Base-by-base conservation (phyloP, 2,888 invertebrate species). In the Ophion costatus region DNA sequence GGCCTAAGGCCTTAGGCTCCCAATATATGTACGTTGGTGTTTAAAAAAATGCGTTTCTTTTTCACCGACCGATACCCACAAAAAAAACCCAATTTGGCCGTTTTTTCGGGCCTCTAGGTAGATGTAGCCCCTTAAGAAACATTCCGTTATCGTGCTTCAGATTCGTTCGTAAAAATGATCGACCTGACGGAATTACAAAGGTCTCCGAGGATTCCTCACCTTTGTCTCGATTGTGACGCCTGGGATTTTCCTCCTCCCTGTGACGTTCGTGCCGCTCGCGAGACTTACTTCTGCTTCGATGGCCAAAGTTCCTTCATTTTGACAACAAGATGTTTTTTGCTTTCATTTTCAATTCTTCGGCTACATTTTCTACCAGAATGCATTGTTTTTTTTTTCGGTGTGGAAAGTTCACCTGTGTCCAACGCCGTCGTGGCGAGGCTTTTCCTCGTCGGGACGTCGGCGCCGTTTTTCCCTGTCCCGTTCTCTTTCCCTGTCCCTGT, bases 191-290 rank as follows among this genome's bases (percentile, higher is more conserved):
- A 38, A 9, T 38, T 38, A 38, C 38, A 38, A 38, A 7, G 9
- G 38, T 38, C 33, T 69, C 11, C n/a, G 45, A 45, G 7, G 20
- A 75, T 22, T 33, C 20, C 9, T 51, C 70, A 93, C 93, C 92
- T 91, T 92, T 93, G 83, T 93, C 93, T 83, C 93, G 90, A 85
- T 90, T 89, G 83, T 93, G 91, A 79, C 92, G 93, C 51, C 93
- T 91, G 83, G 93, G 92, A 84, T 89, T 91, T 70, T 93, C 93
- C 14, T 93, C 93, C 51, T 93, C 93, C 76, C 93, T 90, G 85
- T 93, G 93, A 76, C 93, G 91, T 64, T 93, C 93, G 80, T 93
- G 92, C 69, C 90, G 91, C 17, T 94, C 93, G 86, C 91, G 90
- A 73, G 93, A 94, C 88, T 90, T 92, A 85, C 93, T 94, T 86